phyloP scores from a whole-genome alignment of 2,113 vertebrate genomes.

The Catharus minimus region DNA sequence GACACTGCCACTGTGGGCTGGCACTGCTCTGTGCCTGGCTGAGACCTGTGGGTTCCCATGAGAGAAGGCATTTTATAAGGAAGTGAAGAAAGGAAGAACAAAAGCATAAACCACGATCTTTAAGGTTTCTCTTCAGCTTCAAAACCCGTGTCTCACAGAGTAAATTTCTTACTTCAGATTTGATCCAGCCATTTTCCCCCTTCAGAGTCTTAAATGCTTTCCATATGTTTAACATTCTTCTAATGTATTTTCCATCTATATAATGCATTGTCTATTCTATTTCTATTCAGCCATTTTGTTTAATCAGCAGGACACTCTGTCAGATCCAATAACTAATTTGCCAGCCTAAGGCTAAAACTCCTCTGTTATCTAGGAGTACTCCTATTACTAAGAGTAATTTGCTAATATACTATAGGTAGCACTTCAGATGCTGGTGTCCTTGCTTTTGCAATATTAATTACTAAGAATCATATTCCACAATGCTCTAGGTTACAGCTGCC shows the following conservation, averaged over 20 bases:
- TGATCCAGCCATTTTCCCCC: background rate
- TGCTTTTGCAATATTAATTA: constrained; percentile 62
- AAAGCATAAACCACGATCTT: background rate
- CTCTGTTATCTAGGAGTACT: constrained; percentile 11
- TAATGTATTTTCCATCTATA: background rate
- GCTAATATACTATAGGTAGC: constrained; percentile 26
- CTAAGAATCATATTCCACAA: constrained; percentile 35
- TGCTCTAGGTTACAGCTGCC: constrained; percentile 40
- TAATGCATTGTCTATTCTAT: background rate
- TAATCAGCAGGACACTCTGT: background rate
- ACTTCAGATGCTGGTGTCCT: background rate
- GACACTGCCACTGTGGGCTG: background rate
- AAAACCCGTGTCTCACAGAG: background rate
- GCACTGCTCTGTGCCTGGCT: background rate
- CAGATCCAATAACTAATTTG: constrained; percentile 9
- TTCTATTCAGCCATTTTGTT: constrained; percentile 21
- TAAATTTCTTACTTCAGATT: background rate
- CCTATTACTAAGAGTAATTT: constrained; percentile 34
- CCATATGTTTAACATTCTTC: constrained; percentile 39
- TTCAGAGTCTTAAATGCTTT: constrained; percentile 25
- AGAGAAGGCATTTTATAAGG: background rate
- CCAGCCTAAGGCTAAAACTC: background rate
- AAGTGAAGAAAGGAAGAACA: background rate
- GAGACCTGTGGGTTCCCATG: background rate
- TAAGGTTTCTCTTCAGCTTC: background rate